phyloP scores from a whole-genome alignment of 2,797 vertebrate genomes.

The Galaxias olidus region DNA sequence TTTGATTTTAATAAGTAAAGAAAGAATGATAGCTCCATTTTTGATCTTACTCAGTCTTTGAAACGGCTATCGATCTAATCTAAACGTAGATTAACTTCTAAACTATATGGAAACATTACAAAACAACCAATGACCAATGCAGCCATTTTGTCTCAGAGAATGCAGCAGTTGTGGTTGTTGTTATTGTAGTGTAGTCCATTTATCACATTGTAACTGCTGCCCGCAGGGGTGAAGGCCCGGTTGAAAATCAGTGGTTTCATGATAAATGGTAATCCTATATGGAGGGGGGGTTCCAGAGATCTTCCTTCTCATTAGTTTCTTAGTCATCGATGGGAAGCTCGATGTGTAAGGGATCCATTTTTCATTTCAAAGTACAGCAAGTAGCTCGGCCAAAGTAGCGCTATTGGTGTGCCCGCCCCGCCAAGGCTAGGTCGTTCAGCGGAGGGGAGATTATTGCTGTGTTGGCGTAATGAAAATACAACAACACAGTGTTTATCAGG shows the following conservation, averaged over 20 bases:
- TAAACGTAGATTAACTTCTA: constrained; percentile 17
- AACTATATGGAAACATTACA: constrained; percentile 6
- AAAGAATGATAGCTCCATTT: too few species aligned
- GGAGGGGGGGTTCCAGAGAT: constrained; percentile 13
- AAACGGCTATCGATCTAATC: constrained; percentile 27
- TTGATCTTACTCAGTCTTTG: too few species aligned
- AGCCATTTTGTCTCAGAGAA: constrained; percentile 1
- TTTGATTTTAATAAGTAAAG: too few species aligned
- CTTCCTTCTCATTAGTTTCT: constrained; percentile 5
- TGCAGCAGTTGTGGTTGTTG: neutral
- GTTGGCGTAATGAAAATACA: too few species aligned
- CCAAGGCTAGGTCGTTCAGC: too few species aligned
- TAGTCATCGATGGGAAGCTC: constrained; percentile 8
- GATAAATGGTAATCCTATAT: constrained; percentile 29
- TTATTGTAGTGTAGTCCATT: neutral
- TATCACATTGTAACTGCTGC: constrained; percentile 23
- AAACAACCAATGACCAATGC: neutral
- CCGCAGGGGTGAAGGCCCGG: neutral
- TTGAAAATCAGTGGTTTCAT: constrained; percentile 5
- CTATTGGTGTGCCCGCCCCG: neutral
- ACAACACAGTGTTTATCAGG: too few species aligned
- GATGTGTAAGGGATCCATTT: constrained; percentile 27
- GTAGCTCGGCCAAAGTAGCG: constrained; percentile 9
- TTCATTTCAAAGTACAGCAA: constrained; percentile 15
- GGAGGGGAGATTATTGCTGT: too few species aligned